Base-by-base conservation (phyloP, 2,797 vertebrate genomes). In the Huso huso region DNA sequence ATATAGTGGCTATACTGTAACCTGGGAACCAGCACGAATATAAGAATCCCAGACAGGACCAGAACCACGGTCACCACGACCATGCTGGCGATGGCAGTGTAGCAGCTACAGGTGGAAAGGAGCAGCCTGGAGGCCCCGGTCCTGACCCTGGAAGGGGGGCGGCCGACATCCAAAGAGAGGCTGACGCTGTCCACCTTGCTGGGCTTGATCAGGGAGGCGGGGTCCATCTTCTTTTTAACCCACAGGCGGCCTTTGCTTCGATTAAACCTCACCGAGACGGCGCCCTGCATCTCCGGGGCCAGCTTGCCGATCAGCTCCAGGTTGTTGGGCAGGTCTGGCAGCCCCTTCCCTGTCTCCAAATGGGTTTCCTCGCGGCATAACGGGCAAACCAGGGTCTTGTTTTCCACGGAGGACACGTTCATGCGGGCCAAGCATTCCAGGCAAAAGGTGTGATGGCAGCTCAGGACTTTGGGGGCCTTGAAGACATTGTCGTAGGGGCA, bases 341-440 rank as follows among this genome's bases (percentile, higher is more conserved):
- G 77, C 71, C 90, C 87, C 61, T 82, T 80, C 66, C 89, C 89
- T 0, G 82, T 86, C 18, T 82, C 86, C 48, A 92, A 81, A 9
- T 81, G 68, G 0, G 90, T 91, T 57, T 75, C 2, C 57, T 86
- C 79, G 0, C 90, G 82, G 51, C 90, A 92, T 50, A 92, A 76
- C 0, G 90, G 90, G 75, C 90, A 92, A 11, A 77, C 15, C 48
- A 92, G 78, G 7, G 79, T 76, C 70, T 85, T 90, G 62, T 90
- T 61, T 69, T 89, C 82, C 0, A 66, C 1, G 0, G 87, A 86
- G 49, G 68, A 73, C 7, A 92, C 89, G 8, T 92, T 92, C 75
- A 92, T 92, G 62, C 89, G 86, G 1, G 90, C 90, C 1, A 92
- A 79, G 68, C 90, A 92, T 79, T 92, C 90, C 66, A 92, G 75